Evolutionary conservation across 2,888 invertebrate genomes (phyloP), one percentile per base, ranked within the genome.

Genomic region (Gastrophysa polygoni): DNA sequence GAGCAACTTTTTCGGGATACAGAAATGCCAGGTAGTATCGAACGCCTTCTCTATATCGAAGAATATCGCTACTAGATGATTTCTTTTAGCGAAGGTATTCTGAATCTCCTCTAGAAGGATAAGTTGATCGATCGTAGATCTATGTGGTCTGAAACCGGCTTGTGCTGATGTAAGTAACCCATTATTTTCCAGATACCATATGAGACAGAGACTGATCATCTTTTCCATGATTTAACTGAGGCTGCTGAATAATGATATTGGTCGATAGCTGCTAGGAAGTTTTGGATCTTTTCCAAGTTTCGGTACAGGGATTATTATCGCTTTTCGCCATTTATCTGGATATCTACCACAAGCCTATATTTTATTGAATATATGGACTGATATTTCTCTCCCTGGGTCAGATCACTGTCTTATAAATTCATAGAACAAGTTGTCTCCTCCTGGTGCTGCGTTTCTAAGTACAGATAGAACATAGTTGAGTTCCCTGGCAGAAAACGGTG

Each of bases 1-100:
- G 43, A 58, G 50, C 7, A 69, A 5, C 20, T 54, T 51, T 32
- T 57, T 18, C 3, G 67, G 20, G n/a, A 69, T 62, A 6, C 51
- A 61, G 52, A 61, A 51, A 17, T 63, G 54, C 63, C 68, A 67
- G 0, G 65, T 52, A 7, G 32, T 51, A 20, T 59, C 59, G 14
- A 21, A 46, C 18, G 55, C 55, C n/a, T 56, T 56, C 16, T 56
- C 56, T 6, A 56, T 10, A 16, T 56, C 51, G 43, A 59, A 59
- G n/a, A 38, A 59, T 1, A 59, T 47, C 1, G 52, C 59, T 29
- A 59, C 24, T n/a, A 29, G 5, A 24, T 59, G 59, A 17, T 46
- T 8, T 8, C 52, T 50, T 16, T 29, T 16, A 5, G 11, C 17
- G 32, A 59, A 59, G 5, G 17, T 46, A 28, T 59, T 43, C 16